Base-by-base conservation (phyloP, 2,113 vertebrate genomes). In the Dasypus novemcinctus region DNA sequence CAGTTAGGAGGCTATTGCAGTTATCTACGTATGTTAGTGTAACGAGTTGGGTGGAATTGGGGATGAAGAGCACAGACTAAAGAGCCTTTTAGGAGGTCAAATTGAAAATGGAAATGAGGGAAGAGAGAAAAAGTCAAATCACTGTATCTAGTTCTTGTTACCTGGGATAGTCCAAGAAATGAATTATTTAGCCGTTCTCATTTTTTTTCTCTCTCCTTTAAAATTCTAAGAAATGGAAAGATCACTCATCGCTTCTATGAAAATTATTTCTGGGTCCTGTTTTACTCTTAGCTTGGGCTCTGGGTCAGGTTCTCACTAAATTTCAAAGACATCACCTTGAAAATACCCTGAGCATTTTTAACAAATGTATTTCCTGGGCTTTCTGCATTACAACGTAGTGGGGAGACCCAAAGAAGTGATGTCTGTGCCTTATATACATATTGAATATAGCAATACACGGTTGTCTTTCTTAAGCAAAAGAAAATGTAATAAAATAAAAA, bases 381-480 rank as follows among this genome's bases (percentile, higher is more conserved):
- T 49, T 3, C 21, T 14, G 33, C 4, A 2, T 17, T 4, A 71
- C 14, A 80, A 33, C 2, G 18, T 0, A 13, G 9, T 36, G 33
- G 8, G 21, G 12, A 90, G 23, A 1, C 27, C 1, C 0, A 69
- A 1, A 4, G 13, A 38, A 79, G 18, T 14, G 0, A 25, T 43
- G 18, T 59, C 21, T 17, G 5, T 49, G 43, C 49, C 18, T 2
- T 86, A 1, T 6, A 4, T 6, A 4, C 0, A 7, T 14, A 0
- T 46, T 2, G 1, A 41, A 0, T 13, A 38, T 43, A 41, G 2
- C 54, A 41, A 49, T 54, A 74, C 3, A 8, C 7, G 2, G 0
- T 59, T 20, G 0, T 38, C 31, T 49, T 66, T 82, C 17, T 57
- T 15, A 61, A 31, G 90, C 18, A 80, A 8, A 49, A 46, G 29